These are phyloP conservation scores for Hippoglossus stenolepis DNA, from an alignment of 2,113 vertebrate genomes.

Conservation along the genomic window DNA sequence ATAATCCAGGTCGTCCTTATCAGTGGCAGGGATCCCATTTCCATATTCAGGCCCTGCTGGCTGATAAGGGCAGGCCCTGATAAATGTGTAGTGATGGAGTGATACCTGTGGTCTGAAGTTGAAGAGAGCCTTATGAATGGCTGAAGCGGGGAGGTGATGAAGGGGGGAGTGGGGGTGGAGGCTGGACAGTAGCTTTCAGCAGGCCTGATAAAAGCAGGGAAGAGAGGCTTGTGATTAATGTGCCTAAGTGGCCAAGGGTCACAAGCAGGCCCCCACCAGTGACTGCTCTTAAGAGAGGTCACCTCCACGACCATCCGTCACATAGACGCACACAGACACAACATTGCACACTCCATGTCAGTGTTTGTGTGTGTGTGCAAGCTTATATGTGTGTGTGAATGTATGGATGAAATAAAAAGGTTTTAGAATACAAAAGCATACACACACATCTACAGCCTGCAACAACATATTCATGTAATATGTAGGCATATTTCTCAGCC, in stretches of 20 bases:
- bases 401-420: slow-evolving; percentile 1
- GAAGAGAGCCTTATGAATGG: slow-evolving; percentile 78
- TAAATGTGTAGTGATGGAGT: slow-evolving; percentile 95
- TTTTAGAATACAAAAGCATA: neutral
- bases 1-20: slow-evolving; percentile 93
- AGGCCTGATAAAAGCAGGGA: slow-evolving; percentile 85
- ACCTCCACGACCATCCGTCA: slow-evolving; percentile 87
- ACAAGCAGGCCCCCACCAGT: slow-evolving; percentile 83
- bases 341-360: slow-evolving; percentile 22
- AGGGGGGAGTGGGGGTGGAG: slow-evolving; percentile 45
- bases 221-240: slow-evolving; percentile 92
- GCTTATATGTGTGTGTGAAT: neutral
- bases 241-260: slow-evolving; percentile 92
- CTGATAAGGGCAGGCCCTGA: slow-evolving; percentile 93
- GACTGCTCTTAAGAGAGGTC: slow-evolving; percentile 92
- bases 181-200: slow-evolving; percentile 93
- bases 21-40: slow-evolving; percentile 96
- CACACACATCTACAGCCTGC: neutral
- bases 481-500: neutral
- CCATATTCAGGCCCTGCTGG: slow-evolving; percentile 93
- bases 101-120: slow-evolving; percentile 90
- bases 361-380: neutral
- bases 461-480: neutral
- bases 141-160: slow-evolving; percentile 64
- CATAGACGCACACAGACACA: slow-evolving; percentile 49